phyloP scores from a whole-genome alignment of 2,797 vertebrate genomes.

The Sebastes diploproa region DNA sequence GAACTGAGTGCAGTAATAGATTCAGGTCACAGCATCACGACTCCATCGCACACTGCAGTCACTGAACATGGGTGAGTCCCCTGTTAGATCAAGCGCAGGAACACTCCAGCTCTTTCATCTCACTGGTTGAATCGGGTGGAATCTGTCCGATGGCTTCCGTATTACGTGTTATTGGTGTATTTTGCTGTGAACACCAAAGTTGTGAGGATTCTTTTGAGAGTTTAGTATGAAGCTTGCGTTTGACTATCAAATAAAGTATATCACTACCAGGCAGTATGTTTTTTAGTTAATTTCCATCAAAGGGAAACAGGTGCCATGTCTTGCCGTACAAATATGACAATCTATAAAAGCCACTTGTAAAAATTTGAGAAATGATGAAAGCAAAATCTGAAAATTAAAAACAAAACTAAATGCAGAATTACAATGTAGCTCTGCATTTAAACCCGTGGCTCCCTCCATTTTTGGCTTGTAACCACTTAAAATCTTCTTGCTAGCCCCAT shows the following conservation, averaged over 20 bases:
- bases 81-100: background rate
- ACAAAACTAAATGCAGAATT: background rate
- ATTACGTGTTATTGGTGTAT: background rate
- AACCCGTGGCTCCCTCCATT: background rate
- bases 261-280: background rate
- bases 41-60: conserved; percentile 6
- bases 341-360: background rate
- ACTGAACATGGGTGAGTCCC: background rate
- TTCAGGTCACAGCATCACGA: conserved; percentile 35
- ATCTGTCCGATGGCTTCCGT: background rate
- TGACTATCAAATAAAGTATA: background rate
- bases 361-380: background rate
- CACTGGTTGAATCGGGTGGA: background rate
- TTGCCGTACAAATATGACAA: background rate
- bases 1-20: conserved; percentile 29
- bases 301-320: background rate
- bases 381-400: background rate
- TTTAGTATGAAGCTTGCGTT: background rate
- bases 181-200: background rate
- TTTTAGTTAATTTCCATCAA: background rate
- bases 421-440: background rate
- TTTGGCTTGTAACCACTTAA: background rate
- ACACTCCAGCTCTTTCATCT: background rate
- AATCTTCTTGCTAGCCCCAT: background rate
- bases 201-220: rapidly evolving